phyloP scores from a whole-genome alignment of 2,888 invertebrate species.

The Cyclophora punctaria region DNA sequence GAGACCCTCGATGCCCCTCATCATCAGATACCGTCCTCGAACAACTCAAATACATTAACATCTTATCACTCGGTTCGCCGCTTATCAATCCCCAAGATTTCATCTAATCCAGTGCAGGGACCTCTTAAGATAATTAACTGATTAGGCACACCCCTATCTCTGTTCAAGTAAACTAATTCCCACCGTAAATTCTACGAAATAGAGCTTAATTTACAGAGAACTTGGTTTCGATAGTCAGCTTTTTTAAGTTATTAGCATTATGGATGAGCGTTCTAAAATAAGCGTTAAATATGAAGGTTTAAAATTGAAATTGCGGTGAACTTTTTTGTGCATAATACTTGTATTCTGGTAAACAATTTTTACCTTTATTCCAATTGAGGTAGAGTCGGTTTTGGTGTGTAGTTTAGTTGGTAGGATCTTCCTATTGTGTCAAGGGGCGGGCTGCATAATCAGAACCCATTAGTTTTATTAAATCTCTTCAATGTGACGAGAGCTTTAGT shows the following conservation, averaged over 20 bases:
- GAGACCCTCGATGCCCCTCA: too few species aligned
- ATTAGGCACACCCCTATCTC: slow-evolving; percentile 17
- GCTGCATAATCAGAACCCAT: slow-evolving; percentile 11
- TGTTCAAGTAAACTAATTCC: not conserved
- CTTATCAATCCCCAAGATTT: not conserved
- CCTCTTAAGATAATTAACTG: slow-evolving; percentile 4
- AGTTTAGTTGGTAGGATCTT: slow-evolving; percentile 2
- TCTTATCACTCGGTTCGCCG: not conserved
- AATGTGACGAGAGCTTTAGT: not conserved
- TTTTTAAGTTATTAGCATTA: too few species aligned
- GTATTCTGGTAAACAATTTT: not conserved
- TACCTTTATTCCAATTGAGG: not conserved
- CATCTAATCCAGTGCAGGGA: not conserved
- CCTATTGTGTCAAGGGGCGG: slow-evolving; percentile 5
- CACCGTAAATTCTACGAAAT: not conserved
- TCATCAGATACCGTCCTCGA: too few species aligned
- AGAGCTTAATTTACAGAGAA: not conserved
- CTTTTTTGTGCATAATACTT: too few species aligned
- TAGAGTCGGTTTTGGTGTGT: slow-evolving; percentile 2
- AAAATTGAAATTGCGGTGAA: too few species aligned
- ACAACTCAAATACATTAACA: not conserved
- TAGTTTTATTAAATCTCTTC: slow-evolving; percentile 4
- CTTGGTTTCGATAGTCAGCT: too few species aligned
- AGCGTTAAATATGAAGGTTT: not conserved
- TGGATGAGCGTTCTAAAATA: not conserved